These are phyloP conservation scores for Rutilus rutilus DNA, from an alignment of 2,113 vertebrate species.

Conservation along the genomic window DNA sequence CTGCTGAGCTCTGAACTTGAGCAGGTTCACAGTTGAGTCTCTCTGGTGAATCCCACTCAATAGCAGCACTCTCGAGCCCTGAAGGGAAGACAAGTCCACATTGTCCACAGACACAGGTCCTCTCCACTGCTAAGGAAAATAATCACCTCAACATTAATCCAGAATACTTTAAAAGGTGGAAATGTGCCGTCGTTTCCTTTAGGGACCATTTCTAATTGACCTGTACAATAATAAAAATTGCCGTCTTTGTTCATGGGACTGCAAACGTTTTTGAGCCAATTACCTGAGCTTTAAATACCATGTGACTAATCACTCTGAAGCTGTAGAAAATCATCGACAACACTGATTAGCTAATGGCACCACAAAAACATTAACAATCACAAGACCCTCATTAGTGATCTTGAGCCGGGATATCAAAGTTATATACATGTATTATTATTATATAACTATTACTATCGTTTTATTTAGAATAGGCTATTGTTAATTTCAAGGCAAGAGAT, in stretches of 20 bases:
- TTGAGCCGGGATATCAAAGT: neutral
- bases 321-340: neutral
- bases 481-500: too few species aligned
- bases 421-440: neutral
- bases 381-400: neutral
- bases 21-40: slow-evolving; percentile 35
- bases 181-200: neutral
- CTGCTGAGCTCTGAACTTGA: slow-evolving; percentile 23
- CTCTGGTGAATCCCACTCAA: slow-evolving; percentile 12
- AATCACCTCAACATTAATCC: neutral
- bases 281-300: neutral
- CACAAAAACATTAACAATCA: neutral
- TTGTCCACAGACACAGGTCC: slow-evolving; percentile 33
- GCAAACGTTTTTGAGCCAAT: neutral
- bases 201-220: neutral
- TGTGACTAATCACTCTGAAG: neutral
- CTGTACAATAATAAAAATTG: neutral
- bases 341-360: neutral
- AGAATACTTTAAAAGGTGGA: neutral
- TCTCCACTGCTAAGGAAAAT: neutral
- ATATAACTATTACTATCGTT: neutral
- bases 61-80: slow-evolving; percentile 2
- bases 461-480: neutral
- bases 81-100: slow-evolving; percentile 10
- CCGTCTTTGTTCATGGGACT: neutral